Conservation (phyloP, 2,113 vertebrate genomes). For the Eptatretus burgeri region DNA sequence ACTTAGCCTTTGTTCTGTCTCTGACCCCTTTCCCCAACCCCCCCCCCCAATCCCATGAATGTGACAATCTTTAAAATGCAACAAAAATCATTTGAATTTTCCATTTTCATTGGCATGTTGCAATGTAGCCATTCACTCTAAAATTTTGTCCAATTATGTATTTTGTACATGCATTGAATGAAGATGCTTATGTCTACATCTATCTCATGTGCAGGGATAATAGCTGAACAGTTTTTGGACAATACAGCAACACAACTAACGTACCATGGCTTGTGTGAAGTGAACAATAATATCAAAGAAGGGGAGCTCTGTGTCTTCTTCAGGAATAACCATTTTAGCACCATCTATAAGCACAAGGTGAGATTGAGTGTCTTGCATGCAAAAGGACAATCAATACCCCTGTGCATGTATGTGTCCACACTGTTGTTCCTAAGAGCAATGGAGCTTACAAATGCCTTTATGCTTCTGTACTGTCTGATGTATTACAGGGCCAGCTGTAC, state of each 20-base stretch:
- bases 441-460: not conserved
- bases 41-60: too few relatives aligned
- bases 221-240: conserved; percentile 82
- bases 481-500: conserved; percentile 61
- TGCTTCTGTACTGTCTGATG: not conserved
- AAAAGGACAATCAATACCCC: not conserved
- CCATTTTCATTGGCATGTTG: too few relatives aligned
- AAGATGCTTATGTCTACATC: not conserved
- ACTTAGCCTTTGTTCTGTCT: too few relatives aligned
- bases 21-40: too few relatives aligned
- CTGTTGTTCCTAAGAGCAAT: not conserved
- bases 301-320: conserved; percentile 96
- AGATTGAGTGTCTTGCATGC: conserved; percentile 8
- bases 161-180: not conserved
- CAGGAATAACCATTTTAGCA: conserved; percentile 99
- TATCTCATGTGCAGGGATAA: conserved; percentile 29
- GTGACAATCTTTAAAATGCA: too few relatives aligned
- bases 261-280: conserved; percentile 78
- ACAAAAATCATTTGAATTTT: too few relatives aligned
- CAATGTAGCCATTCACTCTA: too few relatives aligned
- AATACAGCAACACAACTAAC: conserved; percentile 88
- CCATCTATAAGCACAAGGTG: conserved; percentile 98
- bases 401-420: not conserved
- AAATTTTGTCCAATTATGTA: too few relatives aligned
- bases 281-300: conserved; percentile 79